phyloP scores from a whole-genome alignment of 2,113 vertebrate species.

The Triplophysa tibetana region DNA sequence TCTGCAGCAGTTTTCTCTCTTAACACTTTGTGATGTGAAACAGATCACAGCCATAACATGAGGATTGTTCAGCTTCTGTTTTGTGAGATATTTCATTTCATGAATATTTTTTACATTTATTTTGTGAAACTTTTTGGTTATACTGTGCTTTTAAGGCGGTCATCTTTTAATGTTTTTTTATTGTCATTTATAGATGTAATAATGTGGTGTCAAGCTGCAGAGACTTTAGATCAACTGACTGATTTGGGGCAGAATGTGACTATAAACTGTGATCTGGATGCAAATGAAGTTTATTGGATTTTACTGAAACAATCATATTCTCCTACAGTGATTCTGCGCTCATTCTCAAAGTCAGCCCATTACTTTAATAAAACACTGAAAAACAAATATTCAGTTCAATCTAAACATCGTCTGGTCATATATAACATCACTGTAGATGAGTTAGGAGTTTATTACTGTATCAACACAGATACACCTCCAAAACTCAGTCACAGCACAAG shows the following conservation, averaged over 20 bases:
- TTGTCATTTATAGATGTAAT: no score
- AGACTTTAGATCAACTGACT: not conserved
- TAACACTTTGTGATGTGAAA: no score
- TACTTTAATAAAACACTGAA: not conserved
- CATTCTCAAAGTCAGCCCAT: not conserved
- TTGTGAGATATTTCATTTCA: no score
- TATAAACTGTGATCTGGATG: slow-evolving; percentile 2
- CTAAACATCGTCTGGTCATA: not conserved
- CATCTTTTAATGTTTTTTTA: no score
- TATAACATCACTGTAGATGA: not conserved
- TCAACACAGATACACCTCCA: not conserved
- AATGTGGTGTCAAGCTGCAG: not conserved
- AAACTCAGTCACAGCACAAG: not conserved
- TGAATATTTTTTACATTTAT: no score
- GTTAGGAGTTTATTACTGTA: not conserved
- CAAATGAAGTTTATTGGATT: not conserved
- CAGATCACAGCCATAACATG: no score
- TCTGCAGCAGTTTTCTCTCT: no score
- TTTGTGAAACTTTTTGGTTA: no score
- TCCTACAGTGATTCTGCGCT: not conserved
- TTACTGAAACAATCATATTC: slow-evolving; percentile 1
- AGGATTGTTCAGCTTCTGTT: no score
- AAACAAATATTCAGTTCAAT: not conserved
- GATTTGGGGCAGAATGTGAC: slow-evolving; percentile 2
- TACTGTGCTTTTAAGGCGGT: no score